Evolutionary conservation across 1,140 invertebrate genomes (phyloP), one percentile per base, ranked within the genome.

Genomic region (Spodoptera litura): DNA sequence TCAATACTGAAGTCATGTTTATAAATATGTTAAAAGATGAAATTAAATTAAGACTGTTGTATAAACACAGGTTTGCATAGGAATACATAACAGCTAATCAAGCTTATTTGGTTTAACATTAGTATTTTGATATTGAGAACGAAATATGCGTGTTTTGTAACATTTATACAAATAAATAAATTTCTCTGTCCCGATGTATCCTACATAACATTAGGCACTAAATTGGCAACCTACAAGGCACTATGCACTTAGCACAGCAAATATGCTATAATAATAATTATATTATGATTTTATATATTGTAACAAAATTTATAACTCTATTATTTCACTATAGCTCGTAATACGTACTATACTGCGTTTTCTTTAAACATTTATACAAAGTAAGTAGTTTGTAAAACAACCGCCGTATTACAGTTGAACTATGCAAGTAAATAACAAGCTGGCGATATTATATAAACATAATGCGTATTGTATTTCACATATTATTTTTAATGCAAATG

Each of bases 201-300:
- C 90, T 94, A 94, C 85, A 92, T 88, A 94, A 94, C 89, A 89
- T 94, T 94, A 94, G 94, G 94, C 94, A 95, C 93, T 94, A 95
- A 90, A 92, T 95, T 95, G 94, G 94, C 93, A 93, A 95, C 94
- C 94, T 94, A 94, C 94, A 95, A 95, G 94, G 94, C 94, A 95
- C 94, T 95, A 95, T 94, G 93, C 92, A 94, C 89, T 93, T 95
- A 94, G 92, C 92, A 94, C 92, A 94, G 91, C 92, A 93, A 89
- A 87, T 89, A 86, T 88, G 85, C 84, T 89, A 89, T 91, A 88
- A 64, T 73, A 71, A 71, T 75, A 74, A 74, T 74, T 74, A 75
- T 75, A 81, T 86, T 85, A 89, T 89, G 85, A 86, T 82, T 85
- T 82, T 55, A 82, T 81, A 71, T 58, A 79, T 75, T 75, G 79